These are phyloP conservation scores for Ceramica pisi DNA, from an alignment of 2,888 invertebrate species.

Conservation along the genomic window DNA sequence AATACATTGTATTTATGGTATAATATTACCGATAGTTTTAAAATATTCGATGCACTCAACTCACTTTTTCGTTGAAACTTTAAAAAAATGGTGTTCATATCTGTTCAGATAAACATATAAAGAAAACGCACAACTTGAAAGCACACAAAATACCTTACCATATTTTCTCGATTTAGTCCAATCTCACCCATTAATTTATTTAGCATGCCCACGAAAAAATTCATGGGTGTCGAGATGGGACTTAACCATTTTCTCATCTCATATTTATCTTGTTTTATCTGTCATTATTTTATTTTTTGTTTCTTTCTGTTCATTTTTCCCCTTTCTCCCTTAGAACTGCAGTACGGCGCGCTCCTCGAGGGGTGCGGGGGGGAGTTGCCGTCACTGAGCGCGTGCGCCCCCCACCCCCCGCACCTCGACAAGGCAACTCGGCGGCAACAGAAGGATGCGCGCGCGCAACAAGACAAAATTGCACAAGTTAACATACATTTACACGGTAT, in stretches of 20 bases:
- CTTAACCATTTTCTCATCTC: not conserved
- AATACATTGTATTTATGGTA: not conserved
- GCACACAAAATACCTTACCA: not conserved
- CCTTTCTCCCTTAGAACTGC: conserved; percentile 87
- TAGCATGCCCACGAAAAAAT: no score
- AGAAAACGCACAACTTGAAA: not conserved
- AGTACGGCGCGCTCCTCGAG: conserved; percentile 89
- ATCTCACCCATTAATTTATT: no score
- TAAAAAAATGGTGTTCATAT: no score
- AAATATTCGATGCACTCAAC: not conserved
- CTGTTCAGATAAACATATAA: no score
- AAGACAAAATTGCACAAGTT: conserved; percentile 94
- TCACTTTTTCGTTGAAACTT: not conserved
- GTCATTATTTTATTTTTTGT: conserved; percentile 61
- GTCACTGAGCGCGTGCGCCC: conserved; percentile 87
- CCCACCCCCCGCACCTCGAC: conserved; percentile 90
- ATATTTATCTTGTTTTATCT: conserved; percentile 56
- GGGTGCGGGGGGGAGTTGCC: conserved; percentile 91
- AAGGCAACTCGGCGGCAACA: conserved; percentile 91
- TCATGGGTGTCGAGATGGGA: no score
- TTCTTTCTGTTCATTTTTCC: conserved; percentile 57
- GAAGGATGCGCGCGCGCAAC: conserved; percentile 93
- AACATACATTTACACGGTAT: conserved; percentile 96
- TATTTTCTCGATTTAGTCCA: no score
- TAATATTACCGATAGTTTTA: no score